phyloP scores from a whole-genome alignment of 2,113 vertebrate genomes.

The Hassar affinis region DNA sequence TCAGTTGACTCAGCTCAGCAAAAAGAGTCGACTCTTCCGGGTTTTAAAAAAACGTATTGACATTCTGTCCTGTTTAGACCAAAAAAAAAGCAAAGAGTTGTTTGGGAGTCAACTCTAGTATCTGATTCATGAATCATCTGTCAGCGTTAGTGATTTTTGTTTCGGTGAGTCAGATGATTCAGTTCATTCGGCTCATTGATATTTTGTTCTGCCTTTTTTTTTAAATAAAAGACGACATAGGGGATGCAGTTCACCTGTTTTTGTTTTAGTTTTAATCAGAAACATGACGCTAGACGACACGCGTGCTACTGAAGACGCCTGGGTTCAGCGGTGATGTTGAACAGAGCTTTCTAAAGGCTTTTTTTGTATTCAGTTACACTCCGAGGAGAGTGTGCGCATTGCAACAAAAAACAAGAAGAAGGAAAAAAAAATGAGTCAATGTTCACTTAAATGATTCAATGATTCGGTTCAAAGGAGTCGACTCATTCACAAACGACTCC shows the following conservation, averaged over 20 bases:
- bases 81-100: background rate
- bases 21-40: background rate
- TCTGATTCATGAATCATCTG: background rate
- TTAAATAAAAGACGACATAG: background rate
- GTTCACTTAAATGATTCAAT: background rate
- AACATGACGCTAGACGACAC: background rate
- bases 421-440: no score
- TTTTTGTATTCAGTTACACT: background rate
- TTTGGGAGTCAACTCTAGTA: background rate
- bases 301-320: background rate
- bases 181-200: background rate
- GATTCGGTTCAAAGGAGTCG: background rate
- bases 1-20: background rate
- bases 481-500: background rate
- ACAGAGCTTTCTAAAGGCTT: background rate
- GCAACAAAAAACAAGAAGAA: background rate
- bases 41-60: background rate
- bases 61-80: background rate
- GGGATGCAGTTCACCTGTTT: background rate
- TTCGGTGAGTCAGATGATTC: background rate
- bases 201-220: background rate
- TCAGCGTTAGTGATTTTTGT: background rate
- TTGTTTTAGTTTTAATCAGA: background rate
- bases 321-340: background rate
- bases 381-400: no score